phyloP scores from a whole-genome alignment of 92 coral and sea anemone species.

The Desmophyllum pertusum region DNA sequence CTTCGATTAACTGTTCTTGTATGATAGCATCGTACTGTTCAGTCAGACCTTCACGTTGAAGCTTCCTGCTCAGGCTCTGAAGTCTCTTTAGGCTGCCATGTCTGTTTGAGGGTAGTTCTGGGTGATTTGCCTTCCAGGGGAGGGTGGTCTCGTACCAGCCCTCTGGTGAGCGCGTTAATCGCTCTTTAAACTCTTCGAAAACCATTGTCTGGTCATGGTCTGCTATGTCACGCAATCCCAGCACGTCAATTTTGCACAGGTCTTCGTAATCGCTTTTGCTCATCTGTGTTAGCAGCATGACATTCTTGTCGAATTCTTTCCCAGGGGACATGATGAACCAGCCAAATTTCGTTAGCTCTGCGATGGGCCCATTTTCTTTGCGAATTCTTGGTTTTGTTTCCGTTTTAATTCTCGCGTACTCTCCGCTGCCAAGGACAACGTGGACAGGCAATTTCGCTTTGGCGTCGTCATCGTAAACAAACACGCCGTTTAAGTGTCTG shows the following conservation, averaged over 20 bases:
- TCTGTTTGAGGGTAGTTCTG: slow-evolving; percentile 53
- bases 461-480: slow-evolving; percentile 53
- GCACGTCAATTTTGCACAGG: slow-evolving; percentile 50
- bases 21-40: slow-evolving; percentile 45
- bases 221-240: slow-evolving; percentile 55
- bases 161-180: slow-evolving; percentile 46
- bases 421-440: slow-evolving; percentile 51
- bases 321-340: slow-evolving; percentile 59
- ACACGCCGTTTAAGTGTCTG: slow-evolving; percentile 51
- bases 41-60: slow-evolving; percentile 45
- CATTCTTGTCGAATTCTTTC: slow-evolving; percentile 25
- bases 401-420: slow-evolving; percentile 51
- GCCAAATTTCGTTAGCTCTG: slow-evolving; percentile 55
- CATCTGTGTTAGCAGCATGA: slow-evolving; percentile 51
- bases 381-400: slow-evolving; percentile 53
- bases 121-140: slow-evolving; percentile 65
- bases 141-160: slow-evolving; percentile 70
- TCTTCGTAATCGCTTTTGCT: slow-evolving; percentile 48
- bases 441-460: slow-evolving; percentile 47
- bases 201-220: slow-evolving; percentile 59
- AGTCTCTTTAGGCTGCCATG: slow-evolving; percentile 56
- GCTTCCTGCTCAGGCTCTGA: slow-evolving; percentile 35
- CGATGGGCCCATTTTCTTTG: slow-evolving; percentile 38
- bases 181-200: slow-evolving; percentile 51
- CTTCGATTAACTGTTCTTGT: slow-evolving; percentile 41